Conservation (phyloP, 2,797 vertebrate species). For the Peromyscus aztecus region DNA sequence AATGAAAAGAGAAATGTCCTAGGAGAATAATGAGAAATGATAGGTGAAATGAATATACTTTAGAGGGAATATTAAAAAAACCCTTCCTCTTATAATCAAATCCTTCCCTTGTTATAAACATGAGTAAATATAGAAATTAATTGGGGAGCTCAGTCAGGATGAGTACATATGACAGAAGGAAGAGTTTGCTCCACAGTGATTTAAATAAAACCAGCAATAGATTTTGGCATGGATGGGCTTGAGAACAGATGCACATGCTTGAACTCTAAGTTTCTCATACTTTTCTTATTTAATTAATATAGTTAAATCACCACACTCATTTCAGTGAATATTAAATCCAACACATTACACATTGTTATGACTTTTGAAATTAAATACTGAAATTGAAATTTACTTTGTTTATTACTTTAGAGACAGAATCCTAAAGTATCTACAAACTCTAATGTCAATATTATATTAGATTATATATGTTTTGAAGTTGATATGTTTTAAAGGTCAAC, state of each 20-base stretch:
- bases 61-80: constrained; percentile 29
- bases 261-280: constrained; percentile 67
- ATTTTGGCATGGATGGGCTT: constrained; percentile 69
- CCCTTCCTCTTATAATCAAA: constrained; percentile 48
- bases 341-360: constrained; percentile 54
- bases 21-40: constrained; percentile 59
- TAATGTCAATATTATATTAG: constrained; percentile 53
- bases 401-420: constrained; percentile 14
- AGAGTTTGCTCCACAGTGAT: constrained; percentile 59
- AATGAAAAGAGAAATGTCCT: constrained; percentile 11
- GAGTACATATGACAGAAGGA: constrained; percentile 71
- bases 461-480: constrained; percentile 27
- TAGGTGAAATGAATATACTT: constrained; percentile 58
- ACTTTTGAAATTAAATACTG: constrained; percentile 59
- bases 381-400: constrained; percentile 35
- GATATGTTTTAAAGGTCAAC: constrained; percentile 44
- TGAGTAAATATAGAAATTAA: constrained; percentile 76
- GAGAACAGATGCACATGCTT: constrained; percentile 75
- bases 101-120: constrained; percentile 49
- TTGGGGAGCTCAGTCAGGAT: constrained; percentile 70
- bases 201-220: constrained; percentile 78
- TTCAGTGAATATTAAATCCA: constrained; percentile 53
- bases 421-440: not conserved
- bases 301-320: constrained; percentile 54
- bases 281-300: constrained; percentile 74